These are phyloP conservation scores for Hyles euphorbiae DNA, from an alignment of 1,140 invertebrate genomes.

Conservation along the genomic window DNA sequence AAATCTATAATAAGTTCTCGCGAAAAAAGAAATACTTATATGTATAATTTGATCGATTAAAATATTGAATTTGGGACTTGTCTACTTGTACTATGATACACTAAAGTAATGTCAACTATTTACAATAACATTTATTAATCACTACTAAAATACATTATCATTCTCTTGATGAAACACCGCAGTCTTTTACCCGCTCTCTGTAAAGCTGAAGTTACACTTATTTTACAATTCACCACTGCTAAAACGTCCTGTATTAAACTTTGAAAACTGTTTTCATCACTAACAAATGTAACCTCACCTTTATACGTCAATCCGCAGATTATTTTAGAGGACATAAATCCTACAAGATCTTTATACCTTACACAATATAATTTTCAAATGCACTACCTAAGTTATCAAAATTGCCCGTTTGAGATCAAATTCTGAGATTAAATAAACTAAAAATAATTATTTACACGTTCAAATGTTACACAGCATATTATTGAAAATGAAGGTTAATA, in stretches of 20 bases:
- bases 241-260: too few species aligned
- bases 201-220: slow-evolving; percentile 2
- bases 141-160: slow-evolving; percentile 29
- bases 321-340: too few species aligned
- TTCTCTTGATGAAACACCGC: slow-evolving; percentile 21
- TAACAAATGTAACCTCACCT: too few species aligned
- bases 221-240: not conserved
- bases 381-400: slow-evolving; percentile 36
- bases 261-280: too few species aligned
- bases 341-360: not conserved
- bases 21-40: not conserved
- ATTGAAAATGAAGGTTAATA: slow-evolving; percentile 1
- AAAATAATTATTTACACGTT: slow-evolving; percentile 14
- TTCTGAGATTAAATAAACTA: slow-evolving; percentile 33
- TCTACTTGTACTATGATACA: slow-evolving; percentile 20
- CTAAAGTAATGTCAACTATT: slow-evolving; percentile 25
- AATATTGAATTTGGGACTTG: not conserved
- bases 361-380: too few species aligned
- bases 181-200: slow-evolving; percentile 38
- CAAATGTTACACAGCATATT: slow-evolving; percentile 1
- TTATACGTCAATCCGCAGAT: too few species aligned
- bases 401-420: slow-evolving; percentile 64
- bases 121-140: slow-evolving; percentile 37
- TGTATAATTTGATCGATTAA: slow-evolving; percentile 13
- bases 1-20: too few species aligned